These are phyloP conservation scores for Branchellion lobata DNA, from an alignment of 2,888 invertebrate genomes.

Conservation along the genomic window DNA sequence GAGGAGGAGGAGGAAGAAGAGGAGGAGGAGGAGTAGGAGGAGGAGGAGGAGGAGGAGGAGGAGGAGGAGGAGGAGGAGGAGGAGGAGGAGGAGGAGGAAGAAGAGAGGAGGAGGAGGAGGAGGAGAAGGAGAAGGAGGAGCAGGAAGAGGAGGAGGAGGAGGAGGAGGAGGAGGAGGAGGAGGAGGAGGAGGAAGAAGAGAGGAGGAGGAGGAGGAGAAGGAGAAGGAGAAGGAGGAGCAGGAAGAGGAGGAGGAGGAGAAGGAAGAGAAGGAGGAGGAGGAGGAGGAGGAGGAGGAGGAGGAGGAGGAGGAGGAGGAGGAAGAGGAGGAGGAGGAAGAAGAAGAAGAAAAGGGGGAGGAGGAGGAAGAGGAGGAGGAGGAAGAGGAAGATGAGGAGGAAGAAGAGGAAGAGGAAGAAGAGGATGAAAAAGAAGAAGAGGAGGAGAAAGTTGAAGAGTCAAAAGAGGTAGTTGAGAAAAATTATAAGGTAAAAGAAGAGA, in stretches of 20 bases:
- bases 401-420: neutral
- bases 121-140: neutral
- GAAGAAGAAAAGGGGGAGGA: neutral
- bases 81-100: neutral
- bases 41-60: too few relatives aligned
- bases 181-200: neutral
- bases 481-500: too few relatives aligned
- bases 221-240: too few relatives aligned
- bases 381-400: neutral
- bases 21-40: too few relatives aligned
- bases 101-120: neutral
- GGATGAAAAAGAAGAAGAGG: too few relatives aligned
- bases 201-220: neutral
- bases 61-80: neutral
- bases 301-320: too few relatives aligned
- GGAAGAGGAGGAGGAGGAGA: too few relatives aligned
- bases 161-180: neutral
- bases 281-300: neutral
- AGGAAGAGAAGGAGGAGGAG: neutral
- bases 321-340: neutral
- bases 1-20: neutral
- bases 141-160: too few relatives aligned
- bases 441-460: too few relatives aligned
- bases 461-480: too few relatives aligned
- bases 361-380: neutral